Base-by-base conservation (phyloP, 2,113 vertebrate species). In the Sisor rabdophorus region DNA sequence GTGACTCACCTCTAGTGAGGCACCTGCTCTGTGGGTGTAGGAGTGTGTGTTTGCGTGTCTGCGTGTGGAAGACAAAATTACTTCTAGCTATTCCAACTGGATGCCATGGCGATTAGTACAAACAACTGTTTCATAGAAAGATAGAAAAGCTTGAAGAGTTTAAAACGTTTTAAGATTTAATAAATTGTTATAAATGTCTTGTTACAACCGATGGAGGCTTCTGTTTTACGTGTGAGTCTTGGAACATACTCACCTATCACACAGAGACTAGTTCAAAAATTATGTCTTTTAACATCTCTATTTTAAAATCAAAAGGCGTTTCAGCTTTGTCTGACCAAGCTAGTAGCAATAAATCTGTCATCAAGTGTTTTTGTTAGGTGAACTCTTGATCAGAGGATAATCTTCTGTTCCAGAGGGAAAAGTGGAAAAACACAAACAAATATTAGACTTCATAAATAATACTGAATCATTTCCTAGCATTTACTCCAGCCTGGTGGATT, bases 261-360 rank as follows among this genome's bases (percentile, higher is more conserved):
- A 44, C 55, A 28, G 10, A 22, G 10, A 26, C 47, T 15, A 12
- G 16, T 80, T 63, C 20, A 24, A 19, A 71, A 76, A 74, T 68
- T 44, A 19, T 70, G 9, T 44, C 5, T 44, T 44, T 4, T 7
- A 44, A 44, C 40, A 44, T 44, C 40, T 10, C 5, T 44, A 44
- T 44, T 44, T 44, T 24, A 44, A 44, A 67, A 63, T 58, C 70
- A 55, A 47, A 63, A 50, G 44, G 44, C 7, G 20, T 6, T 74
- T 68, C 17, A 50, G 47, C 59, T 59, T 50, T 3, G 47, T 85
- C 77, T 79, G 81, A 7, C 77, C 55, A 55, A 68, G 84, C 78
- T 83, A 85, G 85, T 75, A 80, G 82, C 86, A 88, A 88, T 86
- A 83, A 87, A 80, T 89, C 85, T 85, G 83, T 83, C 79, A 86